Base-by-base conservation (phyloP, 2,113 vertebrate species). In the Sylvietta virens region DNA sequence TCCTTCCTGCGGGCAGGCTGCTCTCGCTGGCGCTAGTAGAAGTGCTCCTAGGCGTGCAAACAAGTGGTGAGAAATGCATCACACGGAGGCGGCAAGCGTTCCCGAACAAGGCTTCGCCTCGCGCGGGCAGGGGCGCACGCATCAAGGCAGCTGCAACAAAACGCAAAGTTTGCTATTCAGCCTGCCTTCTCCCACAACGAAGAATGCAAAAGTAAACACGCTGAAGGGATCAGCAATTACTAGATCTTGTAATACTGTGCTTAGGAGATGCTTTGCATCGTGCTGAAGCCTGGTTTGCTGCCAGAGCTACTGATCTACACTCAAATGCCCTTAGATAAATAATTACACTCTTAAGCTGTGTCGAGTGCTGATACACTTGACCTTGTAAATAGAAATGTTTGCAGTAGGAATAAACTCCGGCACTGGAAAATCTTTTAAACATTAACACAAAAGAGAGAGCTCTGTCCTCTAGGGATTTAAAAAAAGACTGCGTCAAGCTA, bases 341-440 rank as follows among this genome's bases (percentile, higher is more conserved):
- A 98, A 98, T 98, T 98, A 98, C 98, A 90, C 98, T 98, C 98
- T 98, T 98, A 98, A 98, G 98, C 97, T 98, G 97, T 97, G 97
- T 97, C 92, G 98, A 98, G 98, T 98, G 97, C 97, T 91, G 97
- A 98, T 98, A 98, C 98, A 98, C 98, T 98, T 99, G 98, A 99
- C 98, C 98, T 98, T 99, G 97, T 98, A 98, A 98, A 98, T 98
- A 98, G 97, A 97, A 98, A 98, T 98, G 98, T 99, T 99, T 99
- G 98, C 98, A 96, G 96, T 98, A 98, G 97, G 98, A 98, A 98
- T 98, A 98, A 98, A 98, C 98, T 98, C 97, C 97, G 89, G 95
- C 97, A 97, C 98, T 98, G 98, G 97, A 97, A 98, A 98, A 98
- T 98, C 98, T 98, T 98, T 98, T 98, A 98, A 98, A 98, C 98